phyloP scores from a whole-genome alignment of 2,888 invertebrate genomes.

The Papilio gigon region DNA sequence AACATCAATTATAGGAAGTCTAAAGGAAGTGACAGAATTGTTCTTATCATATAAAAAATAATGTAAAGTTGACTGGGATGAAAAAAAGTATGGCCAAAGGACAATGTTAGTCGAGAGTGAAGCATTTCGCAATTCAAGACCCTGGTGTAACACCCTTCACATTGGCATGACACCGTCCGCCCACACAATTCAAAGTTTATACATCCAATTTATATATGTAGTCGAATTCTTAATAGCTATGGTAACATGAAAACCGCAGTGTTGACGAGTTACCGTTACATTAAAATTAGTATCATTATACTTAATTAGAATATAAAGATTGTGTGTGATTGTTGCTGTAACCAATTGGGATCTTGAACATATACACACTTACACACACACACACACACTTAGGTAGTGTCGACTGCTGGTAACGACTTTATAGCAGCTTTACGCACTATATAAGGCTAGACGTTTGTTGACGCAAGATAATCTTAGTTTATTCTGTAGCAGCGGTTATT shows the following conservation, averaged over 20 bases:
- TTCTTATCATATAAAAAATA: background rate
- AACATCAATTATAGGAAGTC: conserved; percentile 22
- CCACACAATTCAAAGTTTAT: conserved; percentile 21
- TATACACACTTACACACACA: background rate
- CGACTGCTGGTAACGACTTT: conserved; percentile 40
- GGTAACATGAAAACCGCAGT: conserved; percentile 24
- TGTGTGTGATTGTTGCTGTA: background rate
- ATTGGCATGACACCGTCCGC: conserved; percentile 16
- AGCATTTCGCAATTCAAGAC: conserved; percentile 24
- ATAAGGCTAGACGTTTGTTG: conserved; percentile 65
- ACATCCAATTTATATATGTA: background rate
- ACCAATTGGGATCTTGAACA: background rate
- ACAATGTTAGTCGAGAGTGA: background rate
- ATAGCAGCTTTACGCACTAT: conserved; percentile 61
- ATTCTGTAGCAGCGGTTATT: conserved; percentile 67
- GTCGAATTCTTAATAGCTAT: background rate
- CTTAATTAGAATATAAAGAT: conserved; percentile 23
- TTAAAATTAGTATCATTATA: conserved; percentile 24
- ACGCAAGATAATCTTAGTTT: conserved; percentile 74
- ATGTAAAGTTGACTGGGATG: background rate
- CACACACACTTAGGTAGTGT: background rate
- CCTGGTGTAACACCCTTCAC: conserved; percentile 17
- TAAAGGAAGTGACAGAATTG: conserved; percentile 9
- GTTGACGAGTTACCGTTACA: conserved; percentile 24
- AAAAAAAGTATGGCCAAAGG: conserved; percentile 1